These are phyloP conservation scores for Heptranchias perlo DNA, from an alignment of 2,113 vertebrate genomes.

Conservation along the genomic window DNA sequence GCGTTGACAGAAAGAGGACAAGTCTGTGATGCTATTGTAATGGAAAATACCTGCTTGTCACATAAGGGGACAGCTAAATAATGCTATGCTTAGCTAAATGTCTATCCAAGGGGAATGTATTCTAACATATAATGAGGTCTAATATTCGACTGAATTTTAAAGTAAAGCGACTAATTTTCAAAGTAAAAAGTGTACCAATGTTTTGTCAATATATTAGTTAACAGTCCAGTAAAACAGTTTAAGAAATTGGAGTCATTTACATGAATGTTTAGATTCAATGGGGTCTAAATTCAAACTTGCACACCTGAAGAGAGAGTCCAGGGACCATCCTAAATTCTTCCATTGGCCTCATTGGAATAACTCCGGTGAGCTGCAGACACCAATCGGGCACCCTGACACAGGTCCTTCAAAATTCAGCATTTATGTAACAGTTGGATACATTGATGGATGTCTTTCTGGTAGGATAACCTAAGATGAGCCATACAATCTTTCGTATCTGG, in stretches of 20 bases:
- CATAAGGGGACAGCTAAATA: conserved; percentile 24
- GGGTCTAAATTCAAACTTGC: background rate
- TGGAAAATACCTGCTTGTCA: conserved; percentile 34
- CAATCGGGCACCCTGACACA: too few species aligned
- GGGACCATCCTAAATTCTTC: background rate
- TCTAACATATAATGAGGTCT: conserved; percentile 10
- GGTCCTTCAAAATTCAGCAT: background rate
- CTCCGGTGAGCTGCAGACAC: background rate
- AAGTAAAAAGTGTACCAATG: background rate
- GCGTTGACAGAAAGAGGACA: conserved; percentile 23
- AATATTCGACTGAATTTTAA: background rate
- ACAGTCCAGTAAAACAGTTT: background rate
- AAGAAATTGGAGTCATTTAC: background rate
- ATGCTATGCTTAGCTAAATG: conserved; percentile 22
- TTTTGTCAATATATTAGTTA: background rate
- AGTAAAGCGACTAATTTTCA: background rate
- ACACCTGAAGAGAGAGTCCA: background rate
- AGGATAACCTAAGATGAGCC: too few species aligned
- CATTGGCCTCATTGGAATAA: background rate
- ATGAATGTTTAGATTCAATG: background rate
- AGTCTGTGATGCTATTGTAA: conserved; percentile 14
- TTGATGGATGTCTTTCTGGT: background rate
- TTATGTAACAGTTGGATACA: background rate
- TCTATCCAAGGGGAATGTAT: background rate
- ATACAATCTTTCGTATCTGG: too few species aligned